A percentile compares a stretch with the other conserved stretches of the same genome.
Conservation (phyloP, 2,113 vertebrate genomes). For the Sturnira hondurensis region DNA sequence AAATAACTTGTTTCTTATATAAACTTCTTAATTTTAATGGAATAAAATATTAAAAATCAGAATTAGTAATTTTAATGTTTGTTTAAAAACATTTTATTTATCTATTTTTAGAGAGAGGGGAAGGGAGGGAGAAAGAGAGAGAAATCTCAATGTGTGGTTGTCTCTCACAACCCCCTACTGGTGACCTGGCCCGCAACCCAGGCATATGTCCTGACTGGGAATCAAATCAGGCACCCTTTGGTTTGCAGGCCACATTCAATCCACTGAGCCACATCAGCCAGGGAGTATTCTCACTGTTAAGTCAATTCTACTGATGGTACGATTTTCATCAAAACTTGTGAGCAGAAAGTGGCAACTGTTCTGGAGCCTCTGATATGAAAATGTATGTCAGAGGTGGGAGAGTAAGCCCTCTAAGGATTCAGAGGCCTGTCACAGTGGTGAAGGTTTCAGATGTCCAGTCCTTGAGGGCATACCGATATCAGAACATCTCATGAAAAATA, state of each 20-base stretch:
- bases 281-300: background rate
- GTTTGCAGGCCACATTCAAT: too few species aligned
- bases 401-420: background rate
- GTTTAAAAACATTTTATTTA: too few species aligned
- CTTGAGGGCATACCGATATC: background rate
- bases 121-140: too few species aligned
- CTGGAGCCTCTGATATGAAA: background rate
- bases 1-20: background rate
- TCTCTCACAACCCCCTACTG: too few species aligned
- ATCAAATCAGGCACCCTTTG: too few species aligned
- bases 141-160: too few species aligned
- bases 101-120: too few species aligned
- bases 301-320: background rate
- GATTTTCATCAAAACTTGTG: background rate
- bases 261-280: too few species aligned
- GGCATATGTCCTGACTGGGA: too few species aligned
- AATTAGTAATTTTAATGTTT: background rate
- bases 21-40: background rate
- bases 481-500: background rate
- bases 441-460: background rate
- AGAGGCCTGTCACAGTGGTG: background rate
- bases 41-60: background rate
- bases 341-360: background rate
- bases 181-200: too few species aligned
- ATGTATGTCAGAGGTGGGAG: background rate